A percentile compares a stretch with the other conserved stretches of the same genome.
phyloP scores from a whole-genome alignment of 92 coral and sea anemone genomes.

The Blastomussa wellsi region DNA sequence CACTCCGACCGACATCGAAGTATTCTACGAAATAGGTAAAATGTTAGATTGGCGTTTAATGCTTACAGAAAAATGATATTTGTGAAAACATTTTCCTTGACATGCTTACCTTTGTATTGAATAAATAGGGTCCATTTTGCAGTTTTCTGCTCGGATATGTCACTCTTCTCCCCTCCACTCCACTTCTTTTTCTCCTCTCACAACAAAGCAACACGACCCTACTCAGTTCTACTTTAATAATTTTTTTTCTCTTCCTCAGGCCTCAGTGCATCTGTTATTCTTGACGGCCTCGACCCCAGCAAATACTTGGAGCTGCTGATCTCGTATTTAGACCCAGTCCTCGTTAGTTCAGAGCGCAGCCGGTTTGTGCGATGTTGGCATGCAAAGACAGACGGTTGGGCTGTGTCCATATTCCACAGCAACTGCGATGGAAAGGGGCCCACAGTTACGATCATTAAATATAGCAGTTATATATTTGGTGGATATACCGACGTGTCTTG shows the following conservation, averaged over 20 bases:
- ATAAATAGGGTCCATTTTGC: too few relatives aligned
- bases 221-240: too few relatives aligned
- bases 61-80: too few relatives aligned
- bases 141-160: too few relatives aligned
- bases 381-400: conserved; percentile 56
- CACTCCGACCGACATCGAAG: background rate
- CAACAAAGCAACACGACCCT: too few relatives aligned
- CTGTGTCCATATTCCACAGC: conserved; percentile 57
- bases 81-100: too few relatives aligned
- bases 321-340: conserved; percentile 8
- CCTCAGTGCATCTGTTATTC: background rate
- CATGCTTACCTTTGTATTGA: too few relatives aligned
- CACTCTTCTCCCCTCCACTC: too few relatives aligned
- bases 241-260: background rate
- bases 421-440: conserved; percentile 60
- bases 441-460: conserved; percentile 63
- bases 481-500: conserved; percentile 59
- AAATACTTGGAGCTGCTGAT: background rate
- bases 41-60: too few relatives aligned
- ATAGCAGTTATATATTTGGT: conserved; percentile 52
- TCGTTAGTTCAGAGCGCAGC: background rate
- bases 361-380: conserved; percentile 49
- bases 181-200: too few relatives aligned
- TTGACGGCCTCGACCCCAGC: background rate
- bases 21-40: background rate